Base-by-base conservation (phyloP, 1,140 invertebrate species). In the Zaprionus ornatus region DNA sequence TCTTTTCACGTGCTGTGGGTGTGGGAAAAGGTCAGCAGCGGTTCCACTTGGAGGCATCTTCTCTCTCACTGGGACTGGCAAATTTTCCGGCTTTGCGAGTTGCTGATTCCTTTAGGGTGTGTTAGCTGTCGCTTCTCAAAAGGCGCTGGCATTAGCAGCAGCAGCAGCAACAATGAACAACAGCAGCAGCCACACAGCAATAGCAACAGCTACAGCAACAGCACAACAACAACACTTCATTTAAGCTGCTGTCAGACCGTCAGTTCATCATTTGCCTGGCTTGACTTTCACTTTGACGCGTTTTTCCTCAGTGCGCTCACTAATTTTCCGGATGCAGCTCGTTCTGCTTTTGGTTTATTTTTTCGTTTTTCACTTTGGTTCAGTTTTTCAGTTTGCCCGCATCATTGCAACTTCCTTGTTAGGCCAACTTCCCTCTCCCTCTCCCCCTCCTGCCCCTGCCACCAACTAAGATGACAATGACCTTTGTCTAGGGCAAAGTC, bases 251-350 rank as follows among this genome's bases (percentile, higher is more conserved):
- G 64, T 66, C 62, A 50, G 70, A 66, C 70, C 55, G 57, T 59
- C 70, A 60, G 70, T 55, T 68, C 48, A 74, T 68, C 71, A 74
- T 74, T 68, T 61, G 71, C 64, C 54, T 76, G 72, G 76, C 70
- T 70, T 73, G 63, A 70, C 82, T 86, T 86, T 86, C 83, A 86
- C 83, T 86, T 87, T 73, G 83, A 70, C 71, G 79, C 71, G 79
- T 76, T 86, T 80, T 80, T 82, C 77, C 79, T 80, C 82, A 85
- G 65, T 80, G 78, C 78, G 79, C 78, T 85, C 82, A 82, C 83
- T 87, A 77, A 87, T 82, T 86, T 85, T 87, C 82, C 82, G 82
- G 82, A 86, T 87, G 82, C 83, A 86, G 82, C 65, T 82, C 68
- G 68, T 86, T 73, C 73, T 71, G 48, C 40, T 54, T 45, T 55